Evolutionary conservation across 2,888 invertebrate genomes (phyloP), one percentile per base, ranked within the genome.

Genomic region (Drosophila neutralis): DNA sequence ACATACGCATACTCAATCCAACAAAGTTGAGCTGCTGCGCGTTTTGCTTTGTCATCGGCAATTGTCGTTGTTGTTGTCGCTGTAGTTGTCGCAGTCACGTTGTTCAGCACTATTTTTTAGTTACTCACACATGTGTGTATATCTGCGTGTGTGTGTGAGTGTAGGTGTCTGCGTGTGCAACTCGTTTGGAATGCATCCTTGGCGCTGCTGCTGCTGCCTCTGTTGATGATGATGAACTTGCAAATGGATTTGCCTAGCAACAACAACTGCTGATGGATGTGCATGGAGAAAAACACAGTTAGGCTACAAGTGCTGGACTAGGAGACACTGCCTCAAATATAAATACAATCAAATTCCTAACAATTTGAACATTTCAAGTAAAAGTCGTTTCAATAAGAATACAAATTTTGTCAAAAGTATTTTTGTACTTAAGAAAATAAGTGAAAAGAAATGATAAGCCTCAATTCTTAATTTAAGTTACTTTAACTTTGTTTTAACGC

Each of bases 41-140:
- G 76, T 83, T 86, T 45, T 86, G 80, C 87, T 87, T 84, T 89
- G 87, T 89, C 84, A 84, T 89, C 84, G 81, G 63, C 87, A 81
- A 81, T 83, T 88, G 83, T 86, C 83, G 78, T 78, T 83, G 78
- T 83, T 45, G 21, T 45, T 45, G 21, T 21, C 40, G 21, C 21
- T 21, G 13, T 45, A 13, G 82, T 81, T 87, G 35, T 35, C 84
- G 69, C 76, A 84, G 84, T 85, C 84, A 85, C 84, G 89, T 89
- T 89, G 87, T 69, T 89, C 87, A 69, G 87, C 85, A 71, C 88
- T 84, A 89, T 86, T 77, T 83, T 75, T 76, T 83, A 67, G 61
- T 56, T 80, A 65, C 33, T 35, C 66, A 40, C 54, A 56, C 38
- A 51, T 48, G 48, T 52, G 58, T 45, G 35, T 35, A 36, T n/a